Conservation (phyloP, 2,888 invertebrate species). For the Dione vanillae region DNA sequence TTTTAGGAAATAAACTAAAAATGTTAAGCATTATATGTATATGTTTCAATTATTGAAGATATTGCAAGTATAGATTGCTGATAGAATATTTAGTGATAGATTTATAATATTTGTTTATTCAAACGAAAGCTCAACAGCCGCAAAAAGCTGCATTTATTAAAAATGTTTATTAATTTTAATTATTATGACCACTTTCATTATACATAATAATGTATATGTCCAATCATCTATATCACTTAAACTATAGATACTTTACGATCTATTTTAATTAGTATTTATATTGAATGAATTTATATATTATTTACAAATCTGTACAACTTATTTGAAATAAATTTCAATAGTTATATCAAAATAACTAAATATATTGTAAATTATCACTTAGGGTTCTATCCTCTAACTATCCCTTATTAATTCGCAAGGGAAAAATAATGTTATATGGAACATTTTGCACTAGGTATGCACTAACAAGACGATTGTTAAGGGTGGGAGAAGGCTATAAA, state of each 20-base stretch:
- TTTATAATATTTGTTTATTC: too few species aligned
- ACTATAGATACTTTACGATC: slow-evolving; percentile 14
- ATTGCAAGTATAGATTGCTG: too few species aligned
- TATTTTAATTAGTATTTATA: not conserved
- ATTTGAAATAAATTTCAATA: not conserved
- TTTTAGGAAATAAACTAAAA: not conserved
- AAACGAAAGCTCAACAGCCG: too few species aligned
- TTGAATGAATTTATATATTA: not conserved
- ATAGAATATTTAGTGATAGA: too few species aligned
- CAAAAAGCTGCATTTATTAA: not conserved
- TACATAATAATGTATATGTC: not conserved
- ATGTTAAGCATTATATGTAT: too few species aligned
- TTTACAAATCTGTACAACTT: not conserved
- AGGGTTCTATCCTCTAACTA: slow-evolving; percentile 49
- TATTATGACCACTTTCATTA: not conserved
- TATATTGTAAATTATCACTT: slow-evolving; percentile 2
- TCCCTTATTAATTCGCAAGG: slow-evolving; percentile 72
- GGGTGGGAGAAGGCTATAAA: not conserved
- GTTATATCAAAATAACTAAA: not conserved
- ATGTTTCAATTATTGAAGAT: too few species aligned
- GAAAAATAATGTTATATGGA: slow-evolving; percentile 80
- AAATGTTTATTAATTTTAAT: not conserved
- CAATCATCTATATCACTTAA: not conserved
- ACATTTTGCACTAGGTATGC: slow-evolving; percentile 43
- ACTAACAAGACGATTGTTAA: slow-evolving; percentile 47